A percentile compares a stretch with the other conserved stretches of the same genome.
These are phyloP conservation scores for Lochmaea capreae DNA, from an alignment of 2,888 invertebrate species.

Conservation along the genomic window DNA sequence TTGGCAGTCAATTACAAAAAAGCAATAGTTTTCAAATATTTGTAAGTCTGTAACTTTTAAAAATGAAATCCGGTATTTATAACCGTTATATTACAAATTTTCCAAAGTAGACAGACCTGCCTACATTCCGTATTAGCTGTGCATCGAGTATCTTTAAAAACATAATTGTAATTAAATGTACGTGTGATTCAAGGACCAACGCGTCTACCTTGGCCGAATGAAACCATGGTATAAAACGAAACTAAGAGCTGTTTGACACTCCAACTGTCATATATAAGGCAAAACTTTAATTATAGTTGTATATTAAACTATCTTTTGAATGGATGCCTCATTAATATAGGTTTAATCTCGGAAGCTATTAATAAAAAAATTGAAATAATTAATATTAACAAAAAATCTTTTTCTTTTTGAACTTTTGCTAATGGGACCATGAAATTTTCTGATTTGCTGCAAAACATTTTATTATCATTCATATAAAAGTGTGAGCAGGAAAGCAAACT, in stretches of 20 bases:
- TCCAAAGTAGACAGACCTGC: conserved; percentile 56
- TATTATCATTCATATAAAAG: too few species aligned
- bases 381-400: too few species aligned
- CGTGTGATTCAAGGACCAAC: conserved; percentile 65
- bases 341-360: too few species aligned
- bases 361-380: too few species aligned
- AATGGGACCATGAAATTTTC: too few species aligned
- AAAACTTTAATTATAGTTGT: not conserved
- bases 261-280: conserved; percentile 12
- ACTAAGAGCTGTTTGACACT: conserved; percentile 57
- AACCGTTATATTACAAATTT: conserved; percentile 24
- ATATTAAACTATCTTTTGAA: too few species aligned
- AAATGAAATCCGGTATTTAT: conserved; percentile 11
- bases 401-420: too few species aligned
- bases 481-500: too few species aligned
- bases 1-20: too few species aligned
- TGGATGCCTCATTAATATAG: too few species aligned
- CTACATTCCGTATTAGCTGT: conserved; percentile 64
- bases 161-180: conserved; percentile 38
- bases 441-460: too few species aligned
- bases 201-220: conserved; percentile 59
- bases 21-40: too few species aligned
- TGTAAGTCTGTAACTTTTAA: not conserved
- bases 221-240: conserved; percentile 56
- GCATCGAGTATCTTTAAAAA: conserved; percentile 56